Base-by-base conservation (phyloP, 1,140 invertebrate genomes). In the Microplitis demolitor region DNA sequence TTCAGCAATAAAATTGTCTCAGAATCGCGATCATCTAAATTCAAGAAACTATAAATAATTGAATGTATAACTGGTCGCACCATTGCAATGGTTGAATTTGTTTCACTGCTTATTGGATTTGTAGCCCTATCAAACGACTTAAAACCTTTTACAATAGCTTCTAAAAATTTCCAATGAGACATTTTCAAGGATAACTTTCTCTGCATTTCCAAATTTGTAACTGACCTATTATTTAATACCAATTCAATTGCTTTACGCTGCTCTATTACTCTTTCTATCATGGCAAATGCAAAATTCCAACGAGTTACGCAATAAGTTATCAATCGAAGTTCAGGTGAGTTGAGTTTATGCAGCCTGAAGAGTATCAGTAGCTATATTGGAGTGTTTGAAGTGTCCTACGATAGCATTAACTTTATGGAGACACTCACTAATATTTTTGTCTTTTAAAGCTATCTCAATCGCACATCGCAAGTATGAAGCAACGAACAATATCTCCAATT, bases 81-180 rank as follows among this genome's bases (percentile, higher is more conserved):
- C 66, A 73, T 73, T n/a, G 66, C 50, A n/a, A 73, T 56, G 4
- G 66, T 68, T 33, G 66, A 56, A 9, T 68, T 9, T 3, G 64
- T n/a, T 45, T 73, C 71, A n/a, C 64, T 61, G 4, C 35, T 61
- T 64, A 73, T 73, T 31, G 68, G 14, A n/a, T 24, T 60, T 9
- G 71, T 73, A 34, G 66, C 54, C 4, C 60, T 54, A 37, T 73
- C 45, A 16, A 73, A 73, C 8, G 71, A 64, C 14, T 61, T 45
- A 31, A 68, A 68, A 35, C 68, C 24, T 14, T 16, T 45, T 5
- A 14, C 51, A 16, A 67, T 6, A 45, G 31, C 8, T 66, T 61
- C 61, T 8, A 72, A 13, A 31, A 31, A 50, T 5, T n/a, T n/a
- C 71, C 71, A 72, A 8, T 67, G 53, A n/a, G 4, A 2, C 11